Evolutionary conservation across 2,797 vertebrate species (phyloP).

Genomic region (Fundulus diaphanus): DNA sequence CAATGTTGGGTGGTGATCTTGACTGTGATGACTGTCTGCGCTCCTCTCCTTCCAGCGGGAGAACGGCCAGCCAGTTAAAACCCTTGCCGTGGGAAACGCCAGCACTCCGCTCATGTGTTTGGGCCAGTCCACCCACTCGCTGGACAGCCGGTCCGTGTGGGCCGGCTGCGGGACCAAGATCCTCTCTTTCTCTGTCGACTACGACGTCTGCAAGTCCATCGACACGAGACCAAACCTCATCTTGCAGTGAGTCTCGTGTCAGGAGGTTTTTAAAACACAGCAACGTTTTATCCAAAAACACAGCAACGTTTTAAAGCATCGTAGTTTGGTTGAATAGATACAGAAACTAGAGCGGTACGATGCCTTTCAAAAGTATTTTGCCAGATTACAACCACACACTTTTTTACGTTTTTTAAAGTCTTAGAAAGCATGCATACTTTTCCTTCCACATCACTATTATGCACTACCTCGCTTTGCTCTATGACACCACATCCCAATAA

Average conservation of each 20-base stretch:
- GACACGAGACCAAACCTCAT: constrained; percentile 85
- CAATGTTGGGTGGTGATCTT: not conserved
- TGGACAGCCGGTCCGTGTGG: constrained; percentile 87
- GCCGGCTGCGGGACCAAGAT: constrained; percentile 91
- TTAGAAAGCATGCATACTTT: too few species aligned
- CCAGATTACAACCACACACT: too few species aligned
- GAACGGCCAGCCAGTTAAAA: constrained; percentile 86
- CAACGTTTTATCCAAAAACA: not conserved
- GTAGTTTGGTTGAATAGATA: too few species aligned
- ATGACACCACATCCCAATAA: too few species aligned
- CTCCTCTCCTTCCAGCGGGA: constrained; percentile 74
- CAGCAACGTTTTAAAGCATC: not conserved
- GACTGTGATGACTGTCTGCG: not conserved
- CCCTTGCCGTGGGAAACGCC: constrained; percentile 81
- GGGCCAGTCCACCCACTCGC: constrained; percentile 80
- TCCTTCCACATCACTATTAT: too few species aligned
- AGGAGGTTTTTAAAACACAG: not conserved
- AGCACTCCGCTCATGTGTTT: constrained; percentile 90
- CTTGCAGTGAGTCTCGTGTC: constrained; percentile 82
- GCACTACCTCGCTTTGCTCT: too few species aligned
- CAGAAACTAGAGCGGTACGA: too few species aligned
- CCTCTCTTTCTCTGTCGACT: constrained; percentile 85
- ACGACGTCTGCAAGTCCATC: constrained; percentile 86
- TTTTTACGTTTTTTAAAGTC: too few species aligned
- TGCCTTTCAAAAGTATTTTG: too few species aligned